Evolutionary conservation across 2,113 vertebrate genomes (phyloP).

Genomic region (Odontesthes bonariensis): DNA sequence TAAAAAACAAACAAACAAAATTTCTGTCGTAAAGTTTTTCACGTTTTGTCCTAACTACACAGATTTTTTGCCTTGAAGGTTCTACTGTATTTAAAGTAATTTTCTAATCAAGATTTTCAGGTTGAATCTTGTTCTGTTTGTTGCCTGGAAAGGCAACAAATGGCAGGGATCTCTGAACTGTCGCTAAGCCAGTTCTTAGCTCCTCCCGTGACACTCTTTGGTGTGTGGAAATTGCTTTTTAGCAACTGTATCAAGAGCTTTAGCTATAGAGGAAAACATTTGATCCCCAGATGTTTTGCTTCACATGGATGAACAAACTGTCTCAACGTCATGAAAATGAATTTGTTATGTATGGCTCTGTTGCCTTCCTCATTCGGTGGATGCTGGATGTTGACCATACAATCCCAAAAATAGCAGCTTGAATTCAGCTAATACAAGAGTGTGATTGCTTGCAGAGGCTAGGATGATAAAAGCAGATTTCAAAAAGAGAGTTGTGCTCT

Average conservation of each 20-base stretch:
- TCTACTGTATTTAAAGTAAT: background rate
- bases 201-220: conserved; percentile 39
- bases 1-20: too few species aligned
- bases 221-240: conserved; percentile 46
- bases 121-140: conserved; percentile 37
- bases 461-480: conserved; percentile 25
- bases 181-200: conserved; percentile 28
- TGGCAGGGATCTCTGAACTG: conserved; percentile 30
- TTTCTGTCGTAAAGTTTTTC: too few species aligned
- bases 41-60: too few species aligned
- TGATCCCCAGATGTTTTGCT: conserved; percentile 76
- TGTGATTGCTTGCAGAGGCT: conserved; percentile 66
- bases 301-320: conserved; percentile 41
- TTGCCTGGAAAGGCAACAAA: conserved; percentile 73
- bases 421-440: conserved; percentile 14
- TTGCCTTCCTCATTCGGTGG: conserved; percentile 30
- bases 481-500: conserved; percentile 18
- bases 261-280: conserved; percentile 63
- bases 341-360: conserved; percentile 56
- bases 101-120: conserved; percentile 1
- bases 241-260: conserved; percentile 57
- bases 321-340: conserved; percentile 62
- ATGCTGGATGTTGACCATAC: conserved; percentile 25
- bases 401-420: conserved; percentile 46
- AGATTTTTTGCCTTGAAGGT: too few species aligned